Evolutionary conservation across 2,888 invertebrate genomes (phyloP).

Genomic region (Epistrophella euchroma): DNA sequence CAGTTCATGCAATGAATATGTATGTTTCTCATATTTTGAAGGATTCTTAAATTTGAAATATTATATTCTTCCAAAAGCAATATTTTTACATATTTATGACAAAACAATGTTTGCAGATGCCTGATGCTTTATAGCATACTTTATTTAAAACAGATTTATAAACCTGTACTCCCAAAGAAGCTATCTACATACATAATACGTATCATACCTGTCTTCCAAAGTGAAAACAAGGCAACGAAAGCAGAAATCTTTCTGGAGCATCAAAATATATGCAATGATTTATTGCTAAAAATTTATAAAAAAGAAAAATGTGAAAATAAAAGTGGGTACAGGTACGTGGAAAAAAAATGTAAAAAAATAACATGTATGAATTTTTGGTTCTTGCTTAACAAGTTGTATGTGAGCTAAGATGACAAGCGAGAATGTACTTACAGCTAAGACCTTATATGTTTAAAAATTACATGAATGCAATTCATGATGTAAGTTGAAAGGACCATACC

Average conservation of each 20-base stretch:
- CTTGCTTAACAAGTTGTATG: neutral
- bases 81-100: neutral
- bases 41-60: neutral
- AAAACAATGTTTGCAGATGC: neutral
- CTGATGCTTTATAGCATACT: neutral
- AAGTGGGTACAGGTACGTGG: neutral
- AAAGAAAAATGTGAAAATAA: neutral
- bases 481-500: no score
- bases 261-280: neutral
- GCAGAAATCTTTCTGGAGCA: slow-evolving; percentile 1
- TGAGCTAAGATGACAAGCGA: no score
- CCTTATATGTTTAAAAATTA: no score
- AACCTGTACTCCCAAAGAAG: slow-evolving; percentile 1
- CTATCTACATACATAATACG: neutral
- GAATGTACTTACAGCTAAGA: no score
- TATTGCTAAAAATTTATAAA: neutral
- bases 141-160: slow-evolving; percentile 22
- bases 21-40: neutral
- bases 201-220: neutral
- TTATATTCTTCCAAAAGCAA: neutral
- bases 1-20: no score
- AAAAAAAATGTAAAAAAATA: neutral
- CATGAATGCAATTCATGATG: no score
- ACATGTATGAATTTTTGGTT: neutral
- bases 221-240: slow-evolving; percentile 18